Evolutionary conservation across 2,797 vertebrate genomes (phyloP).

Genomic region (Oreochromis grahami): DNA sequence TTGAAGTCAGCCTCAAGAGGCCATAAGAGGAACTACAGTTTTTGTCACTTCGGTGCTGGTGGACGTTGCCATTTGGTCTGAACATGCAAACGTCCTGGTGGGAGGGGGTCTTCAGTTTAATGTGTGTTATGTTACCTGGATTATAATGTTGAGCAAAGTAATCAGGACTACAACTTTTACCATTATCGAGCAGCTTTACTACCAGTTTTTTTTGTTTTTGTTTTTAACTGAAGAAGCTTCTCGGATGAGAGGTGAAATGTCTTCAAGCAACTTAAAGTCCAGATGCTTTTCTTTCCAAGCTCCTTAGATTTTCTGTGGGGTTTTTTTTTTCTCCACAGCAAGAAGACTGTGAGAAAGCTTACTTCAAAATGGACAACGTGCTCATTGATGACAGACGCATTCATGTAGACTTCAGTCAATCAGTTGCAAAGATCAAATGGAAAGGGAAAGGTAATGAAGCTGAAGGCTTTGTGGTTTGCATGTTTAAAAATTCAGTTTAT

Average conservation of each 20-base stretch:
- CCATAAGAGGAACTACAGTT: not conserved
- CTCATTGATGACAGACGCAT: slow-evolving; percentile 96
- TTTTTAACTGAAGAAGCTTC: not conserved
- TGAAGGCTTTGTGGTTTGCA: not conserved
- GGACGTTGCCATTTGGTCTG: not conserved
- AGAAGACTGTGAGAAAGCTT: slow-evolving; percentile 98
- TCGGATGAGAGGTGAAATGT: not conserved
- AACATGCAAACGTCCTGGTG: not conserved
- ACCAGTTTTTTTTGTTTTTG: not conserved
- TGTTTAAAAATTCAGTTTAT: not conserved
- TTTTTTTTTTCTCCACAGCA: slow-evolving; percentile 70
- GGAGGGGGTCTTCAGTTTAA: not conserved
- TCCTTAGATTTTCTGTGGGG: fast-evolving
- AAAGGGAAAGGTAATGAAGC: slow-evolving; percentile 88
- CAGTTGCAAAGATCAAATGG: slow-evolving; percentile 95
- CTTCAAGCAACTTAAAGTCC: not conserved
- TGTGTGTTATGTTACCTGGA: not conserved
- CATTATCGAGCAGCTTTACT: not conserved
- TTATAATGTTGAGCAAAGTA: not conserved
- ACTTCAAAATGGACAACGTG: slow-evolving; percentile 99
- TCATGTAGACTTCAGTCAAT: slow-evolving; percentile 98
- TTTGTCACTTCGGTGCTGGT: not conserved
- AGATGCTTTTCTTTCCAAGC: not conserved
- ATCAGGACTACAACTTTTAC: not conserved
- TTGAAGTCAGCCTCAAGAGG: not conserved